Percentiles rank a stretch among this genome's conserved stretches.
Conservation (phyloP, 2,113 vertebrate species). For the Ceuthmochares aereus region DNA sequence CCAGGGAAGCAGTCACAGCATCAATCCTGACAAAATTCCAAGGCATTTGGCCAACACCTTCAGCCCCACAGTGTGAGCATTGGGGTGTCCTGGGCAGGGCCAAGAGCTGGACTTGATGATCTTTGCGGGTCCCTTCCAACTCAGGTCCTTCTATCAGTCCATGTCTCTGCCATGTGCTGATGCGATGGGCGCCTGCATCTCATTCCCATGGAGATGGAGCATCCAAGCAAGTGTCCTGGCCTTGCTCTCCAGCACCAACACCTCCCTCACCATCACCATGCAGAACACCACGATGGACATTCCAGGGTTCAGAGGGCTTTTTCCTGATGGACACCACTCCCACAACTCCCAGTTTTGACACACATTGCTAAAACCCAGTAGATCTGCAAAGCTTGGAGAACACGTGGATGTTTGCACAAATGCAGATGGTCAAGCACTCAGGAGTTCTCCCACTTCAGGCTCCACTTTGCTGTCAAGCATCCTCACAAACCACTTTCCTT, state of each 20-base stretch:
- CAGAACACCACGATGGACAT: accelerated
- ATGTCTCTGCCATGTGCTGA: accelerated
- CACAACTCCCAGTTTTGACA: accelerated
- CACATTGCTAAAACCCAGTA: accelerated
- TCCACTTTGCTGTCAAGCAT: slow-evolving; percentile 4
- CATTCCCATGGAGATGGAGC: neutral
- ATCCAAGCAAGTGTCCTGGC: accelerated
- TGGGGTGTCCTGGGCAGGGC: too few species aligned
- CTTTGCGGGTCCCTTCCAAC: too few species aligned
- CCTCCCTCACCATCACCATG: accelerated
- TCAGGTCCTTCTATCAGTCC: too few species aligned
- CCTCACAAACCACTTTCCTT: slow-evolving; percentile 15
- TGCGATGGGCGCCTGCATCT: neutral
- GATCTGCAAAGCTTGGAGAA: neutral
- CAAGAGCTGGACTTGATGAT: too few species aligned
- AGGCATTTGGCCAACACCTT: too few species aligned
- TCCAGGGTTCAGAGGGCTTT: neutral
- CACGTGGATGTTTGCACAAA: neutral
- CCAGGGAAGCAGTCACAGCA: too few species aligned
- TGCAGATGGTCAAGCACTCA: neutral
- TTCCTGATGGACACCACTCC: accelerated
- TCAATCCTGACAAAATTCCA: too few species aligned
- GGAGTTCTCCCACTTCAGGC: neutral
- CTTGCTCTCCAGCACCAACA: neutral
- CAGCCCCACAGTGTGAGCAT: too few species aligned